phyloP scores from a whole-genome alignment of 2,113 vertebrate species.

The Hyaena hyaena region DNA sequence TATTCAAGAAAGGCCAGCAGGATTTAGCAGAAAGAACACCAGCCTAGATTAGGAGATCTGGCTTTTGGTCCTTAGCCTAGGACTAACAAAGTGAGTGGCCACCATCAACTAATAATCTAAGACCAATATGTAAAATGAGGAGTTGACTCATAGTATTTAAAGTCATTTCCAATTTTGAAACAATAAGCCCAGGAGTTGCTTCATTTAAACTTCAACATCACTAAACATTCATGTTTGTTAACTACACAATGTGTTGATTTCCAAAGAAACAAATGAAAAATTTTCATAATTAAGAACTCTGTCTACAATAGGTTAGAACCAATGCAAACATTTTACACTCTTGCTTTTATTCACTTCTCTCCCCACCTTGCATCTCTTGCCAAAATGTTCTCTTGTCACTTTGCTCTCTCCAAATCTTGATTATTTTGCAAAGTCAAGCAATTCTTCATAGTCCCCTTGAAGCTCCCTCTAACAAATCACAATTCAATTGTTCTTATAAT shows the following conservation, averaged over 20 bases:
- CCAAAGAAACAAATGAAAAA: neutral
- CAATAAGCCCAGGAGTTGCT: neutral
- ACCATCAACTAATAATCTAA: neutral
- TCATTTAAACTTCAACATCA: slow-evolving; percentile 1
- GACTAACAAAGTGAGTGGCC: neutral
- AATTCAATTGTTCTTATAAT: neutral
- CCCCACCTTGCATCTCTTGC: neutral
- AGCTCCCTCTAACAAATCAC: neutral
- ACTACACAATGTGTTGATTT: neutral
- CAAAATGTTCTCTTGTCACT: neutral
- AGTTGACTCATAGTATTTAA: neutral
- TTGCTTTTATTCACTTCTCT: neutral
- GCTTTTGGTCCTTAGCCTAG: neutral
- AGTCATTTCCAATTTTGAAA: slow-evolving; percentile 42
- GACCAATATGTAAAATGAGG: slow-evolving; percentile 21
- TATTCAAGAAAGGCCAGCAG: neutral
- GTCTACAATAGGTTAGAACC: neutral
- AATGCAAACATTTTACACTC: neutral
- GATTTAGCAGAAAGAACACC: neutral
- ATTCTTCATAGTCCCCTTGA: neutral
- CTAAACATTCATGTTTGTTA: neutral
- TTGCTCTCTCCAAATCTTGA: neutral
- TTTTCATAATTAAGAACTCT: slow-evolving; percentile 14
- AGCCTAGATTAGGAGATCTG: neutral
- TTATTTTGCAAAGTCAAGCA: slow-evolving; percentile 33